Conservation (phyloP, 2,113 vertebrate species). For the Irena cyanogastra region DNA sequence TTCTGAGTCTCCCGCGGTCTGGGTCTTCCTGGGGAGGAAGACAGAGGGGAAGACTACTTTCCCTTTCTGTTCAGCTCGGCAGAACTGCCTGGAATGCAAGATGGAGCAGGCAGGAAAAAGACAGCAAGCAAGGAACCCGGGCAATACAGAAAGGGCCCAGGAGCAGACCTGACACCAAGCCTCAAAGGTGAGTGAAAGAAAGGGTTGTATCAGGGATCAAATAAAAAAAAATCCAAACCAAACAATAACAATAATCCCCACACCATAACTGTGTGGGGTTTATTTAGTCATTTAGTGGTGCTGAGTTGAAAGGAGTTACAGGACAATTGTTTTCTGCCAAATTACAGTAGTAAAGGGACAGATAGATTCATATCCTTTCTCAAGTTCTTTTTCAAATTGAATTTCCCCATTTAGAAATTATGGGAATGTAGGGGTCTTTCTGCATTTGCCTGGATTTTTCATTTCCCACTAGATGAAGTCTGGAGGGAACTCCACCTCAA, state of each 20-base stretch:
- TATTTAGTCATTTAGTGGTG: not conserved
- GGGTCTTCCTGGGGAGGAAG: constrained; percentile 69
- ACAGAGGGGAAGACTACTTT: constrained; percentile 69
- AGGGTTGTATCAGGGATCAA: not conserved
- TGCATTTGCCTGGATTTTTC: not conserved
- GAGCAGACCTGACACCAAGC: constrained; percentile 32
- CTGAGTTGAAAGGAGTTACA: not conserved
- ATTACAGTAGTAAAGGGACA: not conserved
- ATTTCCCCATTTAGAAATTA: not conserved
- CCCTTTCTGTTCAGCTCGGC: constrained; percentile 66
- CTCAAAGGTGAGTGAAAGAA: constrained; percentile 22
- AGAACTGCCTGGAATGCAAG: constrained; percentile 69
- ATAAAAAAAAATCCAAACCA: not conserved
- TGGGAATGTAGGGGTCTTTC: not conserved
- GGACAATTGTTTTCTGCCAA: not conserved
- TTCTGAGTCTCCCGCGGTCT: constrained; percentile 54
- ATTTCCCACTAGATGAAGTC: not conserved
- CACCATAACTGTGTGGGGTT: not conserved
- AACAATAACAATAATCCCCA: not conserved
- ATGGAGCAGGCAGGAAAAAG: constrained; percentile 65
- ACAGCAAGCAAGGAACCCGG: constrained; percentile 56
- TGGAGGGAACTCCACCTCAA: not conserved
- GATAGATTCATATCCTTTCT: not conserved
- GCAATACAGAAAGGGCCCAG: constrained; percentile 42
- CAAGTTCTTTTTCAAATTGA: not conserved